These are phyloP conservation scores for Teleogryllus oceanicus DNA, from an alignment of 2,888 invertebrate genomes.

Conservation along the genomic window DNA sequence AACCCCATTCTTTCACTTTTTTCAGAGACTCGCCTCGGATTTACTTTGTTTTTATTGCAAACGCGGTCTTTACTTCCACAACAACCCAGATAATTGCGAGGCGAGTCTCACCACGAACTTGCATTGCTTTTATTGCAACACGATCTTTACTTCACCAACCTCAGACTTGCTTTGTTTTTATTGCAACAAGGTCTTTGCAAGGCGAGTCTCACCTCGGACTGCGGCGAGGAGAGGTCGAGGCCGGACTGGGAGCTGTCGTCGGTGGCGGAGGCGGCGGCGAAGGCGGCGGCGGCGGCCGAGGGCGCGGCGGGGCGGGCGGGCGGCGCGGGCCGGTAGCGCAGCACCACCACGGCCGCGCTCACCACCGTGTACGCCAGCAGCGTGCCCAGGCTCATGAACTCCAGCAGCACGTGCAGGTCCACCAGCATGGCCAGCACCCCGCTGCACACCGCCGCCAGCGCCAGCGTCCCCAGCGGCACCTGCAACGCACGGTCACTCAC, in stretches of 20 bases:
- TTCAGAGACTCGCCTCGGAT: too few relatives aligned
- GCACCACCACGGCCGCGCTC: conserved; percentile 81
- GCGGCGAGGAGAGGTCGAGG: conserved; percentile 59
- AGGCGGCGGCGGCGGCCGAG: conserved; percentile 44
- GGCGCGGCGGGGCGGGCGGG: conserved; percentile 29
- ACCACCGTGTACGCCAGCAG: conserved; percentile 87
- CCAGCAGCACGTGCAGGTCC: conserved; percentile 84
- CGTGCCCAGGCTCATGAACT: conserved; percentile 92
- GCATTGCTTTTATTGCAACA: too few relatives aligned
- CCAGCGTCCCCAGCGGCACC: conserved; percentile 66
- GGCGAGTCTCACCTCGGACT: conserved; percentile 48
- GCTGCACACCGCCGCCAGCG: conserved; percentile 71
- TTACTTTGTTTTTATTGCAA: too few relatives aligned
- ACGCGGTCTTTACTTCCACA: too few relatives aligned
- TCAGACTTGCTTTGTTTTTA: too few relatives aligned
- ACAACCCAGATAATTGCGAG: too few relatives aligned
- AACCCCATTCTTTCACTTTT: too few relatives aligned
- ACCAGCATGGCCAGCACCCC: conserved; percentile 78
- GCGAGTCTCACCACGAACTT: too few relatives aligned
- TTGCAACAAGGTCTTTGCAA: too few relatives aligned
- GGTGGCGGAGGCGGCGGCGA: conserved; percentile 27
- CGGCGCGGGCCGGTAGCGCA: conserved; percentile 69
- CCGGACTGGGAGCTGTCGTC: conserved; percentile 62
- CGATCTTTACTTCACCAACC: too few relatives aligned
- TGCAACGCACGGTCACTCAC: conserved; percentile 35